Conservation (phyloP, 2,888 invertebrate genomes). For the Agrochola litura region DNA sequence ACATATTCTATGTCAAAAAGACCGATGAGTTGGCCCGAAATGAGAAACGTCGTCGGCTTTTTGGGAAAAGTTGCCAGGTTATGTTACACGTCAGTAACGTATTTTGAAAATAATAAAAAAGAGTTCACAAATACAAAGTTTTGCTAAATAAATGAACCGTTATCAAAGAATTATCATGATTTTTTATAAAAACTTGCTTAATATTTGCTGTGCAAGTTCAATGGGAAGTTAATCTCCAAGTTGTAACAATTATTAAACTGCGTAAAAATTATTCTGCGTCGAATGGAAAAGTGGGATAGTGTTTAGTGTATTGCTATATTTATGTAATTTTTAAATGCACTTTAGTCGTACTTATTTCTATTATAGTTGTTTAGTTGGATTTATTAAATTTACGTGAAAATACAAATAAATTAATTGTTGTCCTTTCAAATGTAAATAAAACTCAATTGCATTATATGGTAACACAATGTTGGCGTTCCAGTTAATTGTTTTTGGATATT, state of each 20-base stretch:
- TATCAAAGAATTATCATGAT: rapidly evolving
- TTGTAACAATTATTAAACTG: too few species aligned
- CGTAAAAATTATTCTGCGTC: not conserved
- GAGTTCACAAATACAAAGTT: not conserved
- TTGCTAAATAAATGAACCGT: rapidly evolving
- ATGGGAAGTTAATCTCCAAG: not conserved
- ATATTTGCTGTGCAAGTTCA: not conserved
- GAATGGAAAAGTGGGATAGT: not conserved
- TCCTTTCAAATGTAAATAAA: not conserved
- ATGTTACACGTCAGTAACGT: constrained; percentile 64
- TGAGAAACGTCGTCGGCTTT: constrained; percentile 82
- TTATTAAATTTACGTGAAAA: not conserved
- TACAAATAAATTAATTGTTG: not conserved
- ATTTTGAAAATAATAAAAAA: not conserved
- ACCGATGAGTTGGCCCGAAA: constrained; percentile 90
- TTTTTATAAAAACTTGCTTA: rapidly evolving
- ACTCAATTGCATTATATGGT: not conserved
- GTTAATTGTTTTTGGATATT: rapidly evolving
- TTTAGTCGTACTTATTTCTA: too few species aligned
- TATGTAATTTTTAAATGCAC: not conserved
- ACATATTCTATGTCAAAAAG: constrained; percentile 84
- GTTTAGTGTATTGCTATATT: not conserved
- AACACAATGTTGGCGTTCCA: constrained; percentile 30
- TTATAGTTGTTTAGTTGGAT: too few species aligned
- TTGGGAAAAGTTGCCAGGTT: constrained; percentile 69